These are phyloP conservation scores for Boulengeromyrus knoepffleri DNA, from an alignment of 2,113 vertebrate genomes.

Conservation along the genomic window DNA sequence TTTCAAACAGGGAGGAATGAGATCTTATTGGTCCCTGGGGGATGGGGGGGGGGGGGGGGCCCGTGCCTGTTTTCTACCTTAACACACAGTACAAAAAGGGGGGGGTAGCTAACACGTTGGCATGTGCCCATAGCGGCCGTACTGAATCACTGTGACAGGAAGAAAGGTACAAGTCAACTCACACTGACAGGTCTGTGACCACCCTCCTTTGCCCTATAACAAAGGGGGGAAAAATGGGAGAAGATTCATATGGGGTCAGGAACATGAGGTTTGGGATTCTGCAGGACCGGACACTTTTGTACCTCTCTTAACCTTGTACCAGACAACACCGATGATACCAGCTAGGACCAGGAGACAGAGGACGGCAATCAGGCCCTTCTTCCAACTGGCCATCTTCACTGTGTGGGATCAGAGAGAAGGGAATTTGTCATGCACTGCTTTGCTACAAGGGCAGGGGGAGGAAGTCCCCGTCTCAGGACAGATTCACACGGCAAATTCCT, in stretches of 20 bases:
- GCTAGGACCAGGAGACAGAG: slow-evolving; percentile 36
- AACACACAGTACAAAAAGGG: neutral
- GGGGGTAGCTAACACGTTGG: too few species aligned
- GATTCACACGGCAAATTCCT: neutral
- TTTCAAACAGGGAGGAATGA: neutral
- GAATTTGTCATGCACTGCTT: neutral
- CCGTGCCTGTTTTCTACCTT: neutral
- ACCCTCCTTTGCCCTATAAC: slow-evolving; percentile 58
- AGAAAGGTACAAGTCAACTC: slow-evolving; percentile 57
- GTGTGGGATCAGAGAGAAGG: slow-evolving; percentile 11
- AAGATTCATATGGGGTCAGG: slow-evolving; percentile 46
- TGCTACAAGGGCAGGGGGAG: neutral
- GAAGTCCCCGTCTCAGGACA: neutral
- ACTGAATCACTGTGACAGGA: slow-evolving; percentile 32
- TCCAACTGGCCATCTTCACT: slow-evolving; percentile 60
- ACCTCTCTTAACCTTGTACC: slow-evolving; percentile 56
- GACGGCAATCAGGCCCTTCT: slow-evolving; percentile 46
- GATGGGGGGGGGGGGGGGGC: neutral
- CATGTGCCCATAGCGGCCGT: neutral
- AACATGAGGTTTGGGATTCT: slow-evolving; percentile 39
- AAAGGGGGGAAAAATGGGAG: slow-evolving; percentile 44
- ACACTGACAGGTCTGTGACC: slow-evolving; percentile 61
- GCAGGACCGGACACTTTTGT: slow-evolving; percentile 53
- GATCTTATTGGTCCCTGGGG: neutral
- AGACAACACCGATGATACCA: slow-evolving; percentile 31